Conservation (phyloP, 2,113 vertebrate genomes). For the Amphiprion percula region DNA sequence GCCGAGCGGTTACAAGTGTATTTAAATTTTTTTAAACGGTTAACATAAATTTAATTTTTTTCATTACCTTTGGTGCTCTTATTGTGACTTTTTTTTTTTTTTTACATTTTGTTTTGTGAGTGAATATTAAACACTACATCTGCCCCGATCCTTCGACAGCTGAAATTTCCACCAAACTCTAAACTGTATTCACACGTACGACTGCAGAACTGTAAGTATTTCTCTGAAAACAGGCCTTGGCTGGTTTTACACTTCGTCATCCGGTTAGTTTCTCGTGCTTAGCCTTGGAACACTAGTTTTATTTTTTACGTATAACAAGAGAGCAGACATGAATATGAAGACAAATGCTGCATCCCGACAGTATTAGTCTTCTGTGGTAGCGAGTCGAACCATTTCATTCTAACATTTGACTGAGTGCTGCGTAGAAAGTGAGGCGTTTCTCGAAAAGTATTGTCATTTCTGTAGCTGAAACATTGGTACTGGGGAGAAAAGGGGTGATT, state of each 20-base stretch:
- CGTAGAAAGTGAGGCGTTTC: slow-evolving; percentile 64
- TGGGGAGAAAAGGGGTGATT: slow-evolving; percentile 69
- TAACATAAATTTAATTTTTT: slow-evolving; percentile 44
- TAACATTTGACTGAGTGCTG: slow-evolving; percentile 70
- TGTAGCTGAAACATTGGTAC: slow-evolving; percentile 81
- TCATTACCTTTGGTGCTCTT: slow-evolving; percentile 72
- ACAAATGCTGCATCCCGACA: slow-evolving; percentile 59
- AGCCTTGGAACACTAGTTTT: slow-evolving; percentile 58
- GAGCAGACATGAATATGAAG: slow-evolving; percentile 31
- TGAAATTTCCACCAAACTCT: slow-evolving; percentile 48
- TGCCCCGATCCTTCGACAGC: slow-evolving; percentile 49
- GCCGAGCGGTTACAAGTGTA: slow-evolving; percentile 71
- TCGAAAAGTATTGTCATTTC: slow-evolving; percentile 74
- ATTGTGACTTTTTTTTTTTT: slow-evolving; percentile 46
- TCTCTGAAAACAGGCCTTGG: slow-evolving; percentile 40
- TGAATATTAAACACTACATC: slow-evolving; percentile 77
- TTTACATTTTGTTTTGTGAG: slow-evolving; percentile 52
- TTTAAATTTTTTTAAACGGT: slow-evolving; percentile 66
- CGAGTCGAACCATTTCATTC: slow-evolving; percentile 68
- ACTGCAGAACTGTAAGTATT: slow-evolving; percentile 49
- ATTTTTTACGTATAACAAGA: slow-evolving; percentile 40
- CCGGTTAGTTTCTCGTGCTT: slow-evolving; percentile 56
- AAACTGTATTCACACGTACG: slow-evolving; percentile 45
- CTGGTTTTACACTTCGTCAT: slow-evolving; percentile 53
- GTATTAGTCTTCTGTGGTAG: slow-evolving; percentile 67